phyloP scores from a whole-genome alignment of 2,797 vertebrate species.

The Chiroxiphia lanceolata region DNA sequence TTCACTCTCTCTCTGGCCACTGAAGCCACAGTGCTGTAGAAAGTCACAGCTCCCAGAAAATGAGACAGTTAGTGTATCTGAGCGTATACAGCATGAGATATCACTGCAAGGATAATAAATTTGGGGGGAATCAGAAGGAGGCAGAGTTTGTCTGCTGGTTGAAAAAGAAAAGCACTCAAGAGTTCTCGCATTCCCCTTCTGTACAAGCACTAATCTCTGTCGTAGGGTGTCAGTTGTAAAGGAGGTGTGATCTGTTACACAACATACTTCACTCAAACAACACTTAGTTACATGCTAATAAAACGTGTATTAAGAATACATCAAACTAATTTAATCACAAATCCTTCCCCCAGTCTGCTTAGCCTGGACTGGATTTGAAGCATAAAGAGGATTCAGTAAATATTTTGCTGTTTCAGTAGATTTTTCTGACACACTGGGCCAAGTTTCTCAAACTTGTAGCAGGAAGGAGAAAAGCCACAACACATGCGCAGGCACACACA shows the following conservation, averaged over 20 bases:
- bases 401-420: background rate
- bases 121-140: background rate
- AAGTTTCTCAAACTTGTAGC: background rate
- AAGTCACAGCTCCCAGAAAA: background rate
- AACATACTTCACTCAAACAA: background rate
- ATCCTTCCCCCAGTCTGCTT: background rate
- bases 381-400: background rate
- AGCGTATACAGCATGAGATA: background rate
- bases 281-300: constrained; percentile 19
- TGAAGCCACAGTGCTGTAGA: background rate
- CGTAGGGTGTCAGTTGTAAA: background rate
- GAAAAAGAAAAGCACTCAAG: background rate
- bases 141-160: background rate
- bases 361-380: background rate
- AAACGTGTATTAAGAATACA: background rate
- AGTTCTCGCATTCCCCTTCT: background rate
- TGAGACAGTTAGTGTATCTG: background rate
- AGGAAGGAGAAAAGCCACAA: background rate
- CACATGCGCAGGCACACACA: background rate
- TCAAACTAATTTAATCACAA: background rate
- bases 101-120: background rate
- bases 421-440: background rate
- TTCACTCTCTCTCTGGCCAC: background rate
- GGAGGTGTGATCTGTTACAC: constrained; percentile 3
- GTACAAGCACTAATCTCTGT: background rate